Conservation (phyloP, 2,888 invertebrate genomes). For the Macrostomum cliftonense region DNA sequence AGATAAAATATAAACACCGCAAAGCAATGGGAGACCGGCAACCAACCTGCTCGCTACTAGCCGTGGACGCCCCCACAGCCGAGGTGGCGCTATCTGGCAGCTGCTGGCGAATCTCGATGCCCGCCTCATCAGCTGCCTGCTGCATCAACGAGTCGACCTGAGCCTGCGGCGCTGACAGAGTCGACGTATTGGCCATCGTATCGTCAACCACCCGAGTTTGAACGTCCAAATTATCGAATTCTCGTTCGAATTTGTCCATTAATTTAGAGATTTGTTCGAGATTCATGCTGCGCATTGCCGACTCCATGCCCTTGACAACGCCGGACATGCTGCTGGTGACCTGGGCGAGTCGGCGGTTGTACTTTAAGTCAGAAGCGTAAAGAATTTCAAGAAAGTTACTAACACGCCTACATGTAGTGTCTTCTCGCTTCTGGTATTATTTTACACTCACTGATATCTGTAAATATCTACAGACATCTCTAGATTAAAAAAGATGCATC, state of each 20-base stretch:
- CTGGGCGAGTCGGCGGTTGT: no score
- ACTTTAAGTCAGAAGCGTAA: no score
- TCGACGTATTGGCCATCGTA: slow-evolving; percentile 93
- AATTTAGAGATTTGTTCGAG: slow-evolving; percentile 57
- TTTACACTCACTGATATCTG: no score
- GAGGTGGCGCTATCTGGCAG: slow-evolving; percentile 35
- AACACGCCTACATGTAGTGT: no score
- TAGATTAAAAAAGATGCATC: no score
- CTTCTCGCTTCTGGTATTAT: no score
- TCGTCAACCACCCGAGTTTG: slow-evolving; percentile 97
- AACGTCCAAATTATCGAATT: slow-evolving; percentile 96
- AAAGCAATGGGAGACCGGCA: no score
- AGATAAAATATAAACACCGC: no score
- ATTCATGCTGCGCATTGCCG: slow-evolving; percentile 99
- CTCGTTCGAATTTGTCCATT: slow-evolving; percentile 72
- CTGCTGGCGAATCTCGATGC: slow-evolving; percentile 44
- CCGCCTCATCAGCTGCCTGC: slow-evolving; percentile 96
- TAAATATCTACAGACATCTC: no score
- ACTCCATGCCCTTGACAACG: slow-evolving; percentile 96
- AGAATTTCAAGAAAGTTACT: no score
- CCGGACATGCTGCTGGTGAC: slow-evolving; percentile 65
- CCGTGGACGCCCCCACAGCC: slow-evolving; percentile 19
- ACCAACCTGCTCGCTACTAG: no score
- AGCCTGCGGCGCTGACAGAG: slow-evolving; percentile 80
- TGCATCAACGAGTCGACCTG: slow-evolving; percentile 83